Conservation (phyloP, 23 tunicate genomes). For the Phallusia fumigata region DNA sequence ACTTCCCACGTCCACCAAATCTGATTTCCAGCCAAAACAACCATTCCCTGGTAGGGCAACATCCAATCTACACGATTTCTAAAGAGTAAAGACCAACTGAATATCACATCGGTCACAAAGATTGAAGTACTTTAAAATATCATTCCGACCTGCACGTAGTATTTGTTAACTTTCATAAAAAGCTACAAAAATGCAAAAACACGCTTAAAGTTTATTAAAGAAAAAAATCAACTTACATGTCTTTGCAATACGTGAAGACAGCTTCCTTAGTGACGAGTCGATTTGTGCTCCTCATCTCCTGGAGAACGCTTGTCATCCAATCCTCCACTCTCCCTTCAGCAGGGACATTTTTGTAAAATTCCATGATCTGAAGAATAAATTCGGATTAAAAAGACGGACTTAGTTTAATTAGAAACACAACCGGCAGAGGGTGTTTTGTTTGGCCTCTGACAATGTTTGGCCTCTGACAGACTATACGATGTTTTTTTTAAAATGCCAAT, state of each 20-base stretch:
- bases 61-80: constrained; percentile 95
- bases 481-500: no score
- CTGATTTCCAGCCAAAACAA: constrained; percentile 96
- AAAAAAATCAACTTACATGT: constrained; percentile 45
- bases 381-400: no score
- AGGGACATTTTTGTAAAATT: constrained; percentile 72
- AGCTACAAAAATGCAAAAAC: no score
- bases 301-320: constrained; percentile 94
- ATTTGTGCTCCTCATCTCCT: constrained; percentile 93
- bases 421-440: no score
- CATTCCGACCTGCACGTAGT: no score
- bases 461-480: no score
- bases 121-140: no score
- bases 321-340: constrained; percentile 99
- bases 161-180: no score
- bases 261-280: constrained; percentile 93
- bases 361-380: constrained; percentile 54
- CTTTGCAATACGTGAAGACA: constrained; percentile 81
- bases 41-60: constrained; percentile 95
- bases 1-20: constrained; percentile 99
- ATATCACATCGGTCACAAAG: neutral
- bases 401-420: no score
- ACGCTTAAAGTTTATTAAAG: neutral
- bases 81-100: neutral
- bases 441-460: no score